phyloP scores from a whole-genome alignment of 2,797 vertebrate genomes.

The Etheostoma perlongum region DNA sequence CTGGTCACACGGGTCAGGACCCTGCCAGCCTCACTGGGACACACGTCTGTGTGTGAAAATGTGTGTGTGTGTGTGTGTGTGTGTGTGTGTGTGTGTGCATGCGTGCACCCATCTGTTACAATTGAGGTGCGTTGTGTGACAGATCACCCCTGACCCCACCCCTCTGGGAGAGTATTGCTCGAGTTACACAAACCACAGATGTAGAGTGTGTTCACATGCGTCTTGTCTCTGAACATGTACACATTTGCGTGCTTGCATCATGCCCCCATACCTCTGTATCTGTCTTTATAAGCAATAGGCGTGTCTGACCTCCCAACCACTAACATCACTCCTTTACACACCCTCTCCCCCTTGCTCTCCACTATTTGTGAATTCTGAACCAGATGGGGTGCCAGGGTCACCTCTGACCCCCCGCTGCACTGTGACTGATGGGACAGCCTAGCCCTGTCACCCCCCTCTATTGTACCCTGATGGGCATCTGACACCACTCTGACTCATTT shows the following conservation, averaged over 20 bases:
- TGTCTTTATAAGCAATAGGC: slow-evolving; percentile 33
- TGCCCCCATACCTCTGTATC: slow-evolving; percentile 27
- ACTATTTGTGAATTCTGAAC: slow-evolving; percentile 49
- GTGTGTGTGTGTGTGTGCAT: neutral
- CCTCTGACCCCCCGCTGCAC: slow-evolving; percentile 77
- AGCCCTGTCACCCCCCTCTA: slow-evolving; percentile 63
- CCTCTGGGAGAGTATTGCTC: slow-evolving; percentile 38
- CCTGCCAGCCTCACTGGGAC: slow-evolving; percentile 77
- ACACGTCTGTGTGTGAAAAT: slow-evolving; percentile 34
- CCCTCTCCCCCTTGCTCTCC: slow-evolving; percentile 13
- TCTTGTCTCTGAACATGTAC: slow-evolving; percentile 37
- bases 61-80: slow-evolving; percentile 11
- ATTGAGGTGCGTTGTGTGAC: slow-evolving; percentile 68
- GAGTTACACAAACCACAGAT: slow-evolving; percentile 53
- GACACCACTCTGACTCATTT: slow-evolving; percentile 66
- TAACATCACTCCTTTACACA: slow-evolving; percentile 16
- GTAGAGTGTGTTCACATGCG: slow-evolving; percentile 50
- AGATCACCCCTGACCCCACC: slow-evolving; percentile 72
- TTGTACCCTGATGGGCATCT: slow-evolving; percentile 81
- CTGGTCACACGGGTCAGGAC: slow-evolving; percentile 80
- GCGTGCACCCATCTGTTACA: slow-evolving; percentile 75
- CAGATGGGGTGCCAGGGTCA: slow-evolving; percentile 87
- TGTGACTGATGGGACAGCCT: slow-evolving; percentile 76
- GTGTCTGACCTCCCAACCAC: slow-evolving; percentile 1
- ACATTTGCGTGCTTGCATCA: slow-evolving; percentile 17